A percentile compares a stretch with the other conserved stretches of the same genome.
Evolutionary conservation across 2,888 invertebrate genomes (phyloP).

Genomic region (Tinea trinotella): DNA sequence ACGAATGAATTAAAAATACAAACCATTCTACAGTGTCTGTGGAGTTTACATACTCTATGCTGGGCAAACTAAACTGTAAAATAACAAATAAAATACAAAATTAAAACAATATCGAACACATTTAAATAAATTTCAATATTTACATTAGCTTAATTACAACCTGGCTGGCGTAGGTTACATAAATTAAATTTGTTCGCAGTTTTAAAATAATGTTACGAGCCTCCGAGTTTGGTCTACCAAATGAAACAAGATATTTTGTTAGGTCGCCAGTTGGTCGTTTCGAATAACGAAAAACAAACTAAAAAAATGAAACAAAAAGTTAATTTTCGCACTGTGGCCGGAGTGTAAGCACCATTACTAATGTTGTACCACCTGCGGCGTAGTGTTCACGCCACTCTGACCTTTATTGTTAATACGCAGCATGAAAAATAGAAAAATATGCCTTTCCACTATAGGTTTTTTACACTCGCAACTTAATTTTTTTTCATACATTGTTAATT

Average conservation of each 20-base stretch:
- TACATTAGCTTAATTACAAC: no score
- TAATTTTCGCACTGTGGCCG: conserved; percentile 1
- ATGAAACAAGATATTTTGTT: background rate
- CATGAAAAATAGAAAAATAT: background rate
- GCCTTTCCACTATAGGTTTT: background rate
- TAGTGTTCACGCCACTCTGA: background rate
- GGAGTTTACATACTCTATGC: no score
- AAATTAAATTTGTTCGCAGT: background rate
- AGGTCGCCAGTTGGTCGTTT: background rate
- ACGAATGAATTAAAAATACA: no score
- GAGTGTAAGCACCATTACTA: conserved; percentile 6
- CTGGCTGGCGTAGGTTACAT: no score
- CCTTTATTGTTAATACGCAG: background rate
- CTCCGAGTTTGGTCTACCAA: background rate
- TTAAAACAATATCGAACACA: no score
- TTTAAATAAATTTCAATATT: no score
- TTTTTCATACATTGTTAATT: background rate
- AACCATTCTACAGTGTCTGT: no score
- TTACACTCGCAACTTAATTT: background rate
- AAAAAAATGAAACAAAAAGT: conserved; percentile 1
- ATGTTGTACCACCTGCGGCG: background rate
- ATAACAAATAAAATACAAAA: no score
- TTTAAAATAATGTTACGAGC: background rate
- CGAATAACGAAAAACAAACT: background rate
- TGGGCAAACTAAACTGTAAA: no score